phyloP scores from a whole-genome alignment of 2,113 vertebrate species.

The Perca flavescens region DNA sequence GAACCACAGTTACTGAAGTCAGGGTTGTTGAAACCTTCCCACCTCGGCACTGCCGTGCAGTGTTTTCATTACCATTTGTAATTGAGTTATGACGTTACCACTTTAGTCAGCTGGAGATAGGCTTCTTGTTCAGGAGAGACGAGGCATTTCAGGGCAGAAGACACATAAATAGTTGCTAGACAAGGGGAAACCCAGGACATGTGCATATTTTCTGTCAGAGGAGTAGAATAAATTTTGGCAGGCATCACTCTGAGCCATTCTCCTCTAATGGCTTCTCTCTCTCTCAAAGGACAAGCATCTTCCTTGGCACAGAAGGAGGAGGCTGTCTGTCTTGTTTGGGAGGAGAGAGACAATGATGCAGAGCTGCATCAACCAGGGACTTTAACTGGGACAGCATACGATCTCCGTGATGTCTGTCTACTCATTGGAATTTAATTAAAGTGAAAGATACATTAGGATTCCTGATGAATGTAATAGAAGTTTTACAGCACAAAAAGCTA shows the following conservation, averaged over 20 bases:
- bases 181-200: conserved; percentile 49
- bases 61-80: conserved; percentile 48
- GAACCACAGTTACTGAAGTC: conserved; percentile 25
- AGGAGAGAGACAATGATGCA: conserved; percentile 51
- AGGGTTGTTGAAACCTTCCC: conserved; percentile 27
- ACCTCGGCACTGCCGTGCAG: conserved; percentile 24
- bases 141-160: conserved; percentile 18
- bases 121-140: conserved; percentile 17
- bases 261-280: conserved; percentile 48
- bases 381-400: conserved; percentile 46
- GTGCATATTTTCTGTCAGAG: conserved; percentile 44
- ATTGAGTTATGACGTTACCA: conserved; percentile 53
- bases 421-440: conserved; percentile 29
- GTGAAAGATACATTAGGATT: conserved; percentile 8
- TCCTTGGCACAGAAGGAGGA: conserved; percentile 48
- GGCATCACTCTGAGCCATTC: conserved; percentile 49
- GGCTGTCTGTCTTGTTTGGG: conserved; percentile 47
- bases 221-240: conserved; percentile 61
- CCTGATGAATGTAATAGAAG: conserved; percentile 1
- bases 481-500: neutral
- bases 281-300: conserved; percentile 56
- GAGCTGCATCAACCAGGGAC: conserved; percentile 35
- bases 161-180: conserved; percentile 14
- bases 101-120: conserved; percentile 31
- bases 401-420: conserved; percentile 16